A percentile compares a stretch with the other conserved stretches of the same genome.
Conservation (phyloP, 2,797 vertebrate genomes). For the Mus minutoides region DNA sequence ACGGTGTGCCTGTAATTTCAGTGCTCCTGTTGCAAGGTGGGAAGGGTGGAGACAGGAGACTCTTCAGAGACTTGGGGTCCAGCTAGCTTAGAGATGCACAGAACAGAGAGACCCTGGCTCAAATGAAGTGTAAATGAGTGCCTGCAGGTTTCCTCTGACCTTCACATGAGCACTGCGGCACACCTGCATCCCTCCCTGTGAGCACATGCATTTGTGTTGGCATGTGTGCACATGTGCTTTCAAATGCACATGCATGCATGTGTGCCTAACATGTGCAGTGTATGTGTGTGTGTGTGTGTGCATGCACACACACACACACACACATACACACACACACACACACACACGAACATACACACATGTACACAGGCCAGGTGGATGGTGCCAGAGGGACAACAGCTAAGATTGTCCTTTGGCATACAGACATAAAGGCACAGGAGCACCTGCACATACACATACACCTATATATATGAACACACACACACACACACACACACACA, state of each 20-base stretch:
- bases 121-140: background rate
- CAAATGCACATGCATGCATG: too few relatives aligned
- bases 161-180: background rate
- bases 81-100: background rate
- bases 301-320: too few relatives aligned
- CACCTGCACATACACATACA: background rate
- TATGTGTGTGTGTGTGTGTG: too few relatives aligned
- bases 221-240: background rate
- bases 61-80: background rate
- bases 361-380: rapidly evolving
- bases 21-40: background rate
- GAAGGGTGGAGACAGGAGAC: background rate
- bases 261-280: too few relatives aligned
- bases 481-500: too few relatives aligned
- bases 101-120: background rate
- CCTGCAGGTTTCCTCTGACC: background rate
- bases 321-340: too few relatives aligned
- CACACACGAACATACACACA: background rate
- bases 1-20: background rate
- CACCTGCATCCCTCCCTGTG: too few relatives aligned
- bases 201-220: background rate
- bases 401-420: background rate
- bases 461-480: background rate
- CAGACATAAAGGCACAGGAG: background rate
- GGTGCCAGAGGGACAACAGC: too few relatives aligned